phyloP scores from a whole-genome alignment of 2,797 vertebrate genomes.

The Neoniphon sammara region DNA sequence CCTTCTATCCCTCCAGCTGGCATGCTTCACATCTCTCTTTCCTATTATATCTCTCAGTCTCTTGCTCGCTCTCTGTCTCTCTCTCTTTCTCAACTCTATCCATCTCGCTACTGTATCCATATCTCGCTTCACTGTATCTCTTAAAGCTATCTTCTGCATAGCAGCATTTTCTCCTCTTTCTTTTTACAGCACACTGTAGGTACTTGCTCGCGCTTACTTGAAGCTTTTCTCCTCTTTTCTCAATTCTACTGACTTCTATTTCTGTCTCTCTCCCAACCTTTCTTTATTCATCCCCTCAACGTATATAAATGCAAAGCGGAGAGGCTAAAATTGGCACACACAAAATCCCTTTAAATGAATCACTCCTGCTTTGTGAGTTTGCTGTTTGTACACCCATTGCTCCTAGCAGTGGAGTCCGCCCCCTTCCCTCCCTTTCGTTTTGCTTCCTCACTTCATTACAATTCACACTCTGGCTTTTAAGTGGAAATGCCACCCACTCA shows the following conservation, averaged over 20 bases:
- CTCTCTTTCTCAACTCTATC: not conserved
- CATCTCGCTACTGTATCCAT: slow-evolving; percentile 9
- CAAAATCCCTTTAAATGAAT: slow-evolving; percentile 78
- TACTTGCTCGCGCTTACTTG: slow-evolving; percentile 3
- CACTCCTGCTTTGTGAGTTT: slow-evolving; percentile 69
- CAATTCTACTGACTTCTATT: not conserved
- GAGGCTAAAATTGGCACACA: slow-evolving; percentile 70
- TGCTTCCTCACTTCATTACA: slow-evolving; percentile 74
- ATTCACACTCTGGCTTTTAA: slow-evolving; percentile 75
- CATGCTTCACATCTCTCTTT: slow-evolving; percentile 32
- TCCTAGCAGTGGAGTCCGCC: slow-evolving; percentile 55
- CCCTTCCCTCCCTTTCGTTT: slow-evolving; percentile 37
- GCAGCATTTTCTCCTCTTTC: not conserved
- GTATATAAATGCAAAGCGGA: slow-evolving; percentile 61
- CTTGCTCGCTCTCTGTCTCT: slow-evolving; percentile 28
- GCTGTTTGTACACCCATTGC: slow-evolving; percentile 63
- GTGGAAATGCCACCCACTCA: slow-evolving; percentile 76
- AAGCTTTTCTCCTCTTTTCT: slow-evolving; percentile 9
- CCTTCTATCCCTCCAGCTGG: slow-evolving; percentile 56
- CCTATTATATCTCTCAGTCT: slow-evolving; percentile 17
- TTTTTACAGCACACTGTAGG: not conserved
- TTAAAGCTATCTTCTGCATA: not conserved
- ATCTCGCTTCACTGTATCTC: not conserved
- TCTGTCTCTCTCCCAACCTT: not conserved
- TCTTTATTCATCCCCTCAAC: slow-evolving; percentile 60